Evolutionary conservation across 2,113 vertebrate genomes (phyloP).

Genomic region (Hystrix brachyura): DNA sequence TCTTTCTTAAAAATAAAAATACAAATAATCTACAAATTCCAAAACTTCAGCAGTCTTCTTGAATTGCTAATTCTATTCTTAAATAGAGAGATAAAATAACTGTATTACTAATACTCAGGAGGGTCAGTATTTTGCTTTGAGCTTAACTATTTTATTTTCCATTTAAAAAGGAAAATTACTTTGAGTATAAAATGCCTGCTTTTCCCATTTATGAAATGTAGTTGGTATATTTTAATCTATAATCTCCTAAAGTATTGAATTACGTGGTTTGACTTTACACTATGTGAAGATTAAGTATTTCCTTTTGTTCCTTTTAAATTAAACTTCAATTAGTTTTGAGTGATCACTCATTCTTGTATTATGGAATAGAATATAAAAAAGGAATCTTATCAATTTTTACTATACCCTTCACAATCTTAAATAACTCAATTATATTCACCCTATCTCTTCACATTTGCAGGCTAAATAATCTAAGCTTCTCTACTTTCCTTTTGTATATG

Average conservation of each 20-base stretch:
- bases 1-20: conserved; percentile 49
- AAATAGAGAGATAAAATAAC: background rate
- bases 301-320: conserved; percentile 77
- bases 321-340: conserved; percentile 79
- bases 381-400: conserved; percentile 80
- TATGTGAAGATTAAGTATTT: conserved; percentile 74
- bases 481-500: conserved; percentile 54
- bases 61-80: background rate
- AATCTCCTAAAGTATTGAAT: conserved; percentile 73
- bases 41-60: background rate
- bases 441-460: conserved; percentile 69
- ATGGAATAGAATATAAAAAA: conserved; percentile 74
- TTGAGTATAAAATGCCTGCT: conserved; percentile 35
- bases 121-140: conserved; percentile 20
- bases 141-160: conserved; percentile 37
- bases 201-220: conserved; percentile 30
- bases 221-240: conserved; percentile 66
- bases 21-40: background rate
- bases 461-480: conserved; percentile 76
- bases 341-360: conserved; percentile 76
- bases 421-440: conserved; percentile 82
- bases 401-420: conserved; percentile 79
- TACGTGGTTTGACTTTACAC: conserved; percentile 77
- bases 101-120: background rate
- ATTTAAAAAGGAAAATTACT: conserved; percentile 49